Percentiles rank a stretch among this genome's conserved stretches.
Conservation (phyloP, 2,113 vertebrate genomes). For the Maccullochella peelii region DNA sequence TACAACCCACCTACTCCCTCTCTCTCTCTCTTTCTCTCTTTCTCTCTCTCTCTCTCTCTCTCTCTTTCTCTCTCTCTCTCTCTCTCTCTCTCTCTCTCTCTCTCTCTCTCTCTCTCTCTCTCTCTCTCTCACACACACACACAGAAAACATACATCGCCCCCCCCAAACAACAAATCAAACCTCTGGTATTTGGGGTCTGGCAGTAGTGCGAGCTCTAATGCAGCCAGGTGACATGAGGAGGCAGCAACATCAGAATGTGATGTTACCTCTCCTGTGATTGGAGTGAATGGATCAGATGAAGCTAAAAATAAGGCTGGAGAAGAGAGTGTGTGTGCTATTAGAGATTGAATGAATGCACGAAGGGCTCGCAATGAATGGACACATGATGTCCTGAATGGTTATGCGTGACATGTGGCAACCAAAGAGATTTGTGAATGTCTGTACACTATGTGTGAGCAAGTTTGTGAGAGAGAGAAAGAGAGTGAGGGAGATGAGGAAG, state of each 20-base stretch:
- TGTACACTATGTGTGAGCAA: slow-evolving; percentile 28
- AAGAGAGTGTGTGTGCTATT: slow-evolving; percentile 31
- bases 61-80: slow-evolving; percentile 41
- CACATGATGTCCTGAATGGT: slow-evolving; percentile 57
- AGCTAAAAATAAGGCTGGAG: slow-evolving; percentile 49
- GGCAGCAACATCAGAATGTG: slow-evolving; percentile 45
- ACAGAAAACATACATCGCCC: slow-evolving; percentile 55
- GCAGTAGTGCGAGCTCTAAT: slow-evolving; percentile 22
- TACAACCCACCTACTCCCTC: slow-evolving; percentile 71
- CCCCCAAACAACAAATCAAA: slow-evolving; percentile 70
- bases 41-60: slow-evolving; percentile 41
- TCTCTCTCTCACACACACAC: slow-evolving; percentile 41
- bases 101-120: slow-evolving; percentile 48
- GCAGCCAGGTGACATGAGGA: slow-evolving; percentile 64
- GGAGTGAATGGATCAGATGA: slow-evolving; percentile 37
- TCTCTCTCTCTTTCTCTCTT: slow-evolving; percentile 34
- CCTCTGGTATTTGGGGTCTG: slow-evolving; percentile 69
- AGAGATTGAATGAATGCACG: slow-evolving; percentile 56
- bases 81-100: slow-evolving; percentile 39
- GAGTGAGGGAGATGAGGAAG: not conserved
- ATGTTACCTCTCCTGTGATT: slow-evolving; percentile 39
- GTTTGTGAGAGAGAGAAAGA: slow-evolving; percentile 15
- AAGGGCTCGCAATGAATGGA: slow-evolving; percentile 54
- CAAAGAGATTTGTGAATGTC: slow-evolving; percentile 47
- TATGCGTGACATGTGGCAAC: slow-evolving; percentile 35